Evolutionary conservation across 2,113 vertebrate species (phyloP), one percentile per base, ranked within the genome.

Genomic region (Sigmodon hispidus): DNA sequence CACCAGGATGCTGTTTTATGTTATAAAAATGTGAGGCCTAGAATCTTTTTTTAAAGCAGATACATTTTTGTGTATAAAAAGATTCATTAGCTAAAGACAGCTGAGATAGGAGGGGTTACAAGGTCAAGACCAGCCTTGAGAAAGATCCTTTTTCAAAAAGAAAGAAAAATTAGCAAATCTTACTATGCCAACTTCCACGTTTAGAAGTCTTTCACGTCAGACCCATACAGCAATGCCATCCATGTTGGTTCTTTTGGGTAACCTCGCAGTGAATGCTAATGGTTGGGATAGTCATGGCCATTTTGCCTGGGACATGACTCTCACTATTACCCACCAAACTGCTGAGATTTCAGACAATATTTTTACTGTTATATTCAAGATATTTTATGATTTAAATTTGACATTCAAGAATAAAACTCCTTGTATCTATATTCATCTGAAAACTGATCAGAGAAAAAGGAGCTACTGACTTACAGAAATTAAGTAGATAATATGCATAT

Each of bases 111-210:
- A 75, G 6, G 6, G 40, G 57, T 76, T 40, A 43, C 6, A 61
- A 48, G 40, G 17, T 48, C 40, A 89, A 76, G n/a, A 45, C 29
- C 70, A 89, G 16, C 40, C 52, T 24, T 10, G 55, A 87, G 40
- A 40, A 89, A 89, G 40, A 45, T 13, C 83, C 11, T 19, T 34
- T 75, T 73, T 76, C 55, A 43, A 7, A 59, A 73, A 48, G 24
- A 45, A 61, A 75, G 43, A 57, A 63, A 86, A 48, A 43, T n/a
- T 4, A 19, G 69, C 24, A 73, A 48, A 57, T 16, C 9, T 59
- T 36, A 43, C 2, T 5, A 0, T 26, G 31, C 59, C 52, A 2
- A 50, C 4, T 31, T 13, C 16, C 12, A 0, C n/a, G 13, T 22
- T 34, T 36, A 45, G 26, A 24, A 79, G 45, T 24, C 61, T 90